Conservation (phyloP, 2,888 invertebrate species). For the Pseudococcus jackbeardsleyi region DNA sequence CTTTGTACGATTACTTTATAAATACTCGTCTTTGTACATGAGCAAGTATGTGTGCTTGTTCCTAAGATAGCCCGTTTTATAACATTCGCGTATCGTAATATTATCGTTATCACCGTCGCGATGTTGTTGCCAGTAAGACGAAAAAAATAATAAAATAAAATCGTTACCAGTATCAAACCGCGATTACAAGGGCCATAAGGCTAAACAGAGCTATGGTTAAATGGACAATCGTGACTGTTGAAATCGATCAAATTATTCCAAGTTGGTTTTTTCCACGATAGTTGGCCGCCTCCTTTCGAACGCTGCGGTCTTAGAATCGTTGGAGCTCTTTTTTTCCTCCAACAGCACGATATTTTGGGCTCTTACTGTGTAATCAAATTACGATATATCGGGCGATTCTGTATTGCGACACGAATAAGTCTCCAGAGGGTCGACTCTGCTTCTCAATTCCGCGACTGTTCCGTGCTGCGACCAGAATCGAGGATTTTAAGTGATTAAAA, state of each 20-base stretch:
- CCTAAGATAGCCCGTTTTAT: not conserved
- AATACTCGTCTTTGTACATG: too few relatives aligned
- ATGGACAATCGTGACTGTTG: constrained; percentile 2
- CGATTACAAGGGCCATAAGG: not conserved
- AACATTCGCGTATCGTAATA: not conserved
- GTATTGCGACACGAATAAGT: not conserved
- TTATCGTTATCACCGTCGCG: not conserved
- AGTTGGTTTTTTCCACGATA: not conserved
- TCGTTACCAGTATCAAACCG: not conserved
- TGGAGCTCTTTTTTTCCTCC: not conserved
- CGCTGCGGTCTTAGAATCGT: not conserved
- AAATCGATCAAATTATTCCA: constrained; percentile 9
- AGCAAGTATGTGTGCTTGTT: not conserved
- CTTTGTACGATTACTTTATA: not conserved
- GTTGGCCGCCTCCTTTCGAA: not conserved
- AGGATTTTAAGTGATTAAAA: constrained; percentile 2
- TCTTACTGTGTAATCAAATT: not conserved
- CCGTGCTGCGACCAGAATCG: not conserved
- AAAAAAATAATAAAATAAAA: not conserved
- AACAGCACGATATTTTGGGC: not conserved
- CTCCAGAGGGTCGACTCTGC: constrained; percentile 2
- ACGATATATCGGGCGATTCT: not conserved
- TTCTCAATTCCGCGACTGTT: not conserved
- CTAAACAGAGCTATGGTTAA: not conserved
- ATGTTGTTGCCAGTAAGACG: not conserved